Conservation (phyloP, 1,140 invertebrate genomes). For the Heliothis virescens region DNA sequence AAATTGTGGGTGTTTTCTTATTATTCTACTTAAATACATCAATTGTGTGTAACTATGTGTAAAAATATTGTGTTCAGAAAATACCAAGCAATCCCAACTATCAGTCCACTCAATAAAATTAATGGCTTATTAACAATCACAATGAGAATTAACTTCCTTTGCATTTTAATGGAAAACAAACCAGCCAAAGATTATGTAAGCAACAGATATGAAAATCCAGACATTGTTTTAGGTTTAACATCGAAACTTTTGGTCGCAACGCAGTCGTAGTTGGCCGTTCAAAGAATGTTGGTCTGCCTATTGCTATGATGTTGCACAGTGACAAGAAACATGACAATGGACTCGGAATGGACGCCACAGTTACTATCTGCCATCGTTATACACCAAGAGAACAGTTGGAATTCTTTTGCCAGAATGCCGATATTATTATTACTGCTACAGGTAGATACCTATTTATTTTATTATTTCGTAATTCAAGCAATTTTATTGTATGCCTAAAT, state of each 20-base stretch:
- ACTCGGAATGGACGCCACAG: constrained; percentile 92
- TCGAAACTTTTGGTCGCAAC: constrained; percentile 93
- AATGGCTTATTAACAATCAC: no score
- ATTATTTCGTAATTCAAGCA: background rate
- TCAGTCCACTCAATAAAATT: no score
- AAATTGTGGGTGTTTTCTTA: background rate
- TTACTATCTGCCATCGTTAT: constrained; percentile 94
- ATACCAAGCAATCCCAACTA: no score
- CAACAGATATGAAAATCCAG: background rate
- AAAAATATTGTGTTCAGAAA: background rate
- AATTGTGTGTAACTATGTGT: no score
- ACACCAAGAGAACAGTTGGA: constrained; percentile 92
- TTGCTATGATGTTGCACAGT: constrained; percentile 92
- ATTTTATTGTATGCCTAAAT: no score
- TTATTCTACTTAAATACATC: no score
- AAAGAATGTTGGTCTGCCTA: constrained; percentile 96
- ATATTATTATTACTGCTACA: constrained; percentile 94
- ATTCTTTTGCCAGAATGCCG: constrained; percentile 90
- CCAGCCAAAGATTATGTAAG: background rate
- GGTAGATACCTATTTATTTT: constrained; percentile 81
- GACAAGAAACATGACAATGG: constrained; percentile 89
- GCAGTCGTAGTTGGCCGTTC: constrained; percentile 95
- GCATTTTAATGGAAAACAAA: no score
- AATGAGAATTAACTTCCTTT: no score
- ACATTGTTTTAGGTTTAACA: constrained; percentile 87